Evolutionary conservation across 2,888 invertebrate genomes (phyloP), one percentile per base, ranked within the genome.

Genomic region (Ferdinandea cuprea): DNA sequence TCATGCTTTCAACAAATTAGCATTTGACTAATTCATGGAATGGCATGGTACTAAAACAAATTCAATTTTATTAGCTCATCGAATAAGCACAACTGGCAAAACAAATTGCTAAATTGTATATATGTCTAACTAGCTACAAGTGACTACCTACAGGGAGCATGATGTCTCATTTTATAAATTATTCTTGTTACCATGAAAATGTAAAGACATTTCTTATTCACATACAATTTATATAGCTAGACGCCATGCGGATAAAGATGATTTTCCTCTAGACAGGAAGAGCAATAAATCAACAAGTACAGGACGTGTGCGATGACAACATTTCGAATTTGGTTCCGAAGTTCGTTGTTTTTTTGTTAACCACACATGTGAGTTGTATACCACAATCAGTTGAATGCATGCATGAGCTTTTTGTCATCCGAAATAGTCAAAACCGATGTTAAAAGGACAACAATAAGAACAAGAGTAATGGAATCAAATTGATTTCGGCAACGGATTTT

Each of bases 251-350:
- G 44, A 71, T 52, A 61, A 66, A 81, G 77, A 77, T 28, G 71
- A 81, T 71, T 77, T 65, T 59, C 77, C 61, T 72, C 37, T 72
- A 84, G 83, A 84, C 83, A 84, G 83, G 78, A 84, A 78, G 65
- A 32, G 68, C 48, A 68, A 84, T 84, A 84, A 84, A 84, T 84
- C 83, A 83, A 68, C 78, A 78, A 84, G 83, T 78, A 61, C 58
- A 84, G 61, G 81, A 77, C 81, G 25, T 83, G 77, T 83, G 77
- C 77, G 77, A 81, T 77, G 81, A 71, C 77, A 81, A 71, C 76
- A 81, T 72, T 76, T 81, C 54, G 65, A 66, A 61, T 66, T 83
- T 59, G 65, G 58, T 61, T 61, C 15, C 56, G 42, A 35, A n/a
- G n/a, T n/a, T n/a, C 50, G 35, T 52, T 56, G 56, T 61, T 28